phyloP scores from a whole-genome alignment of 2,888 invertebrate genomes.

The Campaea margaritaria region DNA sequence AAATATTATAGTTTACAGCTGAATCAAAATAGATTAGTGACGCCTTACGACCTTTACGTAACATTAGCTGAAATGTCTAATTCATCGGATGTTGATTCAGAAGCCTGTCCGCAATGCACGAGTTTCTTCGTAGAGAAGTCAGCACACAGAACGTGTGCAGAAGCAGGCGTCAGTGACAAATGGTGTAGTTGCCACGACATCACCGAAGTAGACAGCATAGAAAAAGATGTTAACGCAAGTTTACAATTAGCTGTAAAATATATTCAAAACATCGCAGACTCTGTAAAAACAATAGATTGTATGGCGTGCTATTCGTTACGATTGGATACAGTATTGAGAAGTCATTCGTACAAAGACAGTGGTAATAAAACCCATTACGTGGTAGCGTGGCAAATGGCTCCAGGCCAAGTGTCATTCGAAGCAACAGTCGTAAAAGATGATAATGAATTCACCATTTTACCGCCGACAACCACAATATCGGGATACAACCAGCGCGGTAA shows the following conservation, averaged over 20 bases:
- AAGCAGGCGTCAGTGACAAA: constrained; percentile 87
- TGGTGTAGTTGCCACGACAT: constrained; percentile 89
- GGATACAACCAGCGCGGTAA: constrained; percentile 57
- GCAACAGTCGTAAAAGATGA: constrained; percentile 83
- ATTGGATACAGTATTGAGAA: constrained; percentile 77
- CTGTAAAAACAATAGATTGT: constrained; percentile 57
- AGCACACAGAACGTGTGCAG: constrained; percentile 86
- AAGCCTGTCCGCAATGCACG: constrained; percentile 86
- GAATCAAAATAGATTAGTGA: constrained; percentile 88
- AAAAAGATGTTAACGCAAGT: constrained; percentile 71
- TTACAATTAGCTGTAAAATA: constrained; percentile 68
- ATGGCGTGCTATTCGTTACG: constrained; percentile 79
- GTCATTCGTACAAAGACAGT: constrained; percentile 64
- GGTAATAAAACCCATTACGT: constrained; percentile 79
- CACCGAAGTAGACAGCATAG: constrained; percentile 57
- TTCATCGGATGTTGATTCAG: constrained; percentile 57
- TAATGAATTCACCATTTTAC: constrained; percentile 72
- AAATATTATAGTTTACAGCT: constrained; percentile 84
- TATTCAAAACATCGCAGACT: constrained; percentile 49
- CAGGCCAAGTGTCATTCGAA: constrained; percentile 88
- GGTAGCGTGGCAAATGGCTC: constrained; percentile 86
- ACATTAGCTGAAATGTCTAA: constrained; percentile 80
- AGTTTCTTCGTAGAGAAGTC: constrained; percentile 86
- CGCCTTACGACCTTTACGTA: constrained; percentile 90
- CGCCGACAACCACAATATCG: constrained; percentile 77